A percentile compares a stretch with the other conserved stretches of the same genome.
Evolutionary conservation across 2,797 vertebrate genomes (phyloP).

Genomic region (Channallabes apus): DNA sequence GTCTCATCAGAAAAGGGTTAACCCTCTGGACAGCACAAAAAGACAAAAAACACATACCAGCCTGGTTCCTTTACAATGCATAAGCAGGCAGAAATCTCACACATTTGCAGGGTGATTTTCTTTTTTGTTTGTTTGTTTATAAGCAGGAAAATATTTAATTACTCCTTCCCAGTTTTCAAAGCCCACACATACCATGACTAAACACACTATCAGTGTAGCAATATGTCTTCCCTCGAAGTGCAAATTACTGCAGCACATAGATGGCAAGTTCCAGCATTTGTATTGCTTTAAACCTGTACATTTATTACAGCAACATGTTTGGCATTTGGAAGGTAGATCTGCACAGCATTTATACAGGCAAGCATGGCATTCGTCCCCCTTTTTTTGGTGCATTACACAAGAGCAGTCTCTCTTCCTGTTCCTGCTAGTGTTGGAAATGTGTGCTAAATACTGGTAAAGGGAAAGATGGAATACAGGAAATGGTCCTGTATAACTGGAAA

Average conservation of each 20-base stretch:
- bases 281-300: conserved; percentile 74
- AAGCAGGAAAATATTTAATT: conserved; percentile 35
- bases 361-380: conserved; percentile 58
- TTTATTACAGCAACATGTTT: conserved; percentile 68
- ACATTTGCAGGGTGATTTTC: conserved; percentile 51
- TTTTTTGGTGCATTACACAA: conserved; percentile 69
- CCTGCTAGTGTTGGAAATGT: conserved; percentile 60
- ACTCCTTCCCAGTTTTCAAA: neutral
- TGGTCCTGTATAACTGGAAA: conserved; percentile 58
- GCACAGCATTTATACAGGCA: conserved; percentile 75
- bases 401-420: conserved; percentile 66
- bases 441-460: conserved; percentile 61
- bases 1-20: conserved; percentile 35
- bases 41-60: conserved; percentile 43
- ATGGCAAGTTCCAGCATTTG: conserved; percentile 66
- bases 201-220: conserved; percentile 36
- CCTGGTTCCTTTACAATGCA: conserved; percentile 57
- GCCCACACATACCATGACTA: neutral
- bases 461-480: conserved; percentile 54
- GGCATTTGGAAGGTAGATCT: conserved; percentile 64
- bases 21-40: conserved; percentile 42
- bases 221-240: conserved; percentile 52
- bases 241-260: conserved; percentile 60
- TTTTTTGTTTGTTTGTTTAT: conserved; percentile 47
- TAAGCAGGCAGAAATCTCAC: conserved; percentile 62